phyloP scores from a whole-genome alignment of 2,888 invertebrate genomes.

The Adelphocoris suturalis region DNA sequence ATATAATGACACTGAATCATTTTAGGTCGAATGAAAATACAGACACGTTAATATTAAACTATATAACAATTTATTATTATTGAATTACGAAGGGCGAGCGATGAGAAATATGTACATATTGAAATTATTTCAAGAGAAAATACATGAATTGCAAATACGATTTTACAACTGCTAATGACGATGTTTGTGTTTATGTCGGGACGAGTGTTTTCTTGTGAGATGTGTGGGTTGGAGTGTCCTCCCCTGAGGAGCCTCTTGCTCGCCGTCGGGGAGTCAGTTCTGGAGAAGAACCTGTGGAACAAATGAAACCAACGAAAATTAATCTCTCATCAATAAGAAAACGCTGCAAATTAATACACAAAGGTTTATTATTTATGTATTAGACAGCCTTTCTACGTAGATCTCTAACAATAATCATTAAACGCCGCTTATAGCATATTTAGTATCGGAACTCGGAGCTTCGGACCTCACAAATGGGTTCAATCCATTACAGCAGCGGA shows the following conservation, averaged over 20 bases:
- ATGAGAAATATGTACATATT: constrained; percentile 40
- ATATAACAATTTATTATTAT: constrained; percentile 34
- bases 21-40: not conserved
- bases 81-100: constrained; percentile 21
- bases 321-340: too few relatives aligned
- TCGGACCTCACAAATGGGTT: too few relatives aligned
- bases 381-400: too few relatives aligned
- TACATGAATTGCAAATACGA: constrained; percentile 29
- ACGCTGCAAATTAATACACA: too few relatives aligned
- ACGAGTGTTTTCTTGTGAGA: constrained; percentile 76
- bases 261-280: constrained; percentile 74
- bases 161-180: constrained; percentile 78
- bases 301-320: not conserved
- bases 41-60: not conserved
- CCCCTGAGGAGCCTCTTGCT: constrained; percentile 76
- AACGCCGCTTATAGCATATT: too few relatives aligned
- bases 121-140: constrained; percentile 37
- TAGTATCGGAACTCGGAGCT: too few relatives aligned
- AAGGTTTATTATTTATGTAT: too few relatives aligned
- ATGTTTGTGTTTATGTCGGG: constrained; percentile 81
- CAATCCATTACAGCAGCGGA: too few relatives aligned
- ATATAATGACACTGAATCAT: too few relatives aligned
- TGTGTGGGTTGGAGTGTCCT: constrained; percentile 59
- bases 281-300: constrained; percentile 76
- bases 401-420: too few relatives aligned